Conservation (phyloP, 2,797 vertebrate species). For the Molossus molossus region DNA sequence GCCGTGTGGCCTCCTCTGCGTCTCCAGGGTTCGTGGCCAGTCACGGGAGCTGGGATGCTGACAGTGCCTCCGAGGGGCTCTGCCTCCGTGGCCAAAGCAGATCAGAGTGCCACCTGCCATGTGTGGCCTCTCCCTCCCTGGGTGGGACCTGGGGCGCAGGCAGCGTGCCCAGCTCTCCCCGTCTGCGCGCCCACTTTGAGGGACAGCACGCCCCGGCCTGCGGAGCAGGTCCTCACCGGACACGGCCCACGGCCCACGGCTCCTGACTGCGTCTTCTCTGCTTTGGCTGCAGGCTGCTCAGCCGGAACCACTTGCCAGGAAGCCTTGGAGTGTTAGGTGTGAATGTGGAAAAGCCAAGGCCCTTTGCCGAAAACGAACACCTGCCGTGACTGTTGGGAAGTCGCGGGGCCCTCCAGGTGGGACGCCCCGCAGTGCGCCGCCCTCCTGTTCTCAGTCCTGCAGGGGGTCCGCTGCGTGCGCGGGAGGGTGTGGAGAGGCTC, state of each 20-base stretch:
- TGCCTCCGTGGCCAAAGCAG: not conserved
- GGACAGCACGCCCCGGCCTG: not conserved
- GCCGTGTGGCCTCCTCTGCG: not conserved
- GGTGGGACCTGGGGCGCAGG: not conserved
- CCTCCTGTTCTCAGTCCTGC: not conserved
- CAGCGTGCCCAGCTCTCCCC: accelerated
- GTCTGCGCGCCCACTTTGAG: not conserved
- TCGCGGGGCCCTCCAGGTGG: not conserved
- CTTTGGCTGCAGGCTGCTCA: not conserved
- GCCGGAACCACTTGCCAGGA: not conserved
- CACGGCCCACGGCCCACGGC: not conserved
- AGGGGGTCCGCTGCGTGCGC: not conserved
- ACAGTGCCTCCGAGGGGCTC: not conserved
- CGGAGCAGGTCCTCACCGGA: not conserved
- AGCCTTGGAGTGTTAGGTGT: not conserved
- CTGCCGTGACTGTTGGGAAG: not conserved
- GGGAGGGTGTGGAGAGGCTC: not conserved
- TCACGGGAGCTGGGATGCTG: not conserved
- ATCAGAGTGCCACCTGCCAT: not conserved
- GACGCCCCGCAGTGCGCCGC: no score
- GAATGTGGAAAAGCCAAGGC: not conserved
- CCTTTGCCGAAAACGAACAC: not conserved
- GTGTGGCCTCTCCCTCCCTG: not conserved
- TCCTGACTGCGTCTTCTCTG: not conserved
- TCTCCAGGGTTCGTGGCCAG: not conserved